Evolutionary conservation across 2,888 invertebrate genomes (phyloP).

Genomic region (Parnassius orleans): DNA sequence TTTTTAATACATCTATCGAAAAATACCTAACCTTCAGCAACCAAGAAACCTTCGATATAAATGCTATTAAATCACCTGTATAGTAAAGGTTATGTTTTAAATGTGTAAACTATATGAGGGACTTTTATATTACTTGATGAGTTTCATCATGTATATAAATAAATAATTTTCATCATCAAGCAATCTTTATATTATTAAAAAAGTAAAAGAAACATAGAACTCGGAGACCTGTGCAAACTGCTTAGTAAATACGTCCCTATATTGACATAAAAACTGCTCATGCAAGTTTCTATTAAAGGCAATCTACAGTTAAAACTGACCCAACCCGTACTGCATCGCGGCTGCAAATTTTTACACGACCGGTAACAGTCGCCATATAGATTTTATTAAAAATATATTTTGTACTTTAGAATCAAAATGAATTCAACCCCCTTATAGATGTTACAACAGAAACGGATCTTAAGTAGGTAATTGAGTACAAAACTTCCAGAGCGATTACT

Average conservation of each 20-base stretch:
- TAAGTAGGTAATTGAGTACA: no score
- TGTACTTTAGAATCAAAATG: no score
- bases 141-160: no score
- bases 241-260: constrained; percentile 4
- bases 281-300: constrained; percentile 27
- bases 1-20: constrained; percentile 7
- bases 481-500: no score
- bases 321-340: constrained; percentile 10
- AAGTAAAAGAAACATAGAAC: not conserved
- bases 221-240: not conserved
- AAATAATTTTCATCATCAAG: no score
- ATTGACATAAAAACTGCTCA: constrained; percentile 22
- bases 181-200: no score
- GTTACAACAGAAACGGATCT: no score
- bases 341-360: constrained; percentile 1
- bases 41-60: constrained; percentile 5
- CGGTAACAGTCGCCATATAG: no score
- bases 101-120: no score
- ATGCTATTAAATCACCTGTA: constrained; percentile 4
- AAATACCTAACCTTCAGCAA: not conserved
- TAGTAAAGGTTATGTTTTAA: not conserved
- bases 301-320: constrained; percentile 16
- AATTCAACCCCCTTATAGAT: no score
- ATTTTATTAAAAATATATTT: no score
- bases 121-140: no score